Percentiles rank a stretch among this genome's conserved stretches.
phyloP scores from a whole-genome alignment of 2,797 vertebrate genomes.

The Sebastes vulpes region DNA sequence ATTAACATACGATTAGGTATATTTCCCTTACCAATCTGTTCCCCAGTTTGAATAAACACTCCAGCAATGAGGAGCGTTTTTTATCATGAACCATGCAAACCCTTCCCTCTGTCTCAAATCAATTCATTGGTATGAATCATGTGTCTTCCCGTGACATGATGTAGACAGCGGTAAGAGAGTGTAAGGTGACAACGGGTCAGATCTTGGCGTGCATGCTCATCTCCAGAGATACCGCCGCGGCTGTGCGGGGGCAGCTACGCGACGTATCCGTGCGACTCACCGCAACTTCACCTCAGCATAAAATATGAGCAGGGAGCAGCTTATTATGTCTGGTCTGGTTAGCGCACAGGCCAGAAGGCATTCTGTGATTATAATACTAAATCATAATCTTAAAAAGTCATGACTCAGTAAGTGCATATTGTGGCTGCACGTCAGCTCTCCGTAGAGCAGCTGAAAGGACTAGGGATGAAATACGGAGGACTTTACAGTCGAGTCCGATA shows the following conservation, averaged over 20 bases:
- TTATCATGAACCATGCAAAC: neutral
- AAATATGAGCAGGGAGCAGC: conserved; percentile 54
- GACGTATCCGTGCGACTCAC: conserved; percentile 10
- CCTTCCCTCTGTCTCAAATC: conserved; percentile 3
- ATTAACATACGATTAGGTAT: neutral
- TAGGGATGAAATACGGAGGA: conserved; percentile 38
- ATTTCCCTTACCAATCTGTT: neutral
- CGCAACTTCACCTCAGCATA: conserved; percentile 30
- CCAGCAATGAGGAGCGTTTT: neutral
- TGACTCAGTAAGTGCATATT: conserved; percentile 43
- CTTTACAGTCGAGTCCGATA: conserved; percentile 18
- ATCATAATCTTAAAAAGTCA: conserved; percentile 51
- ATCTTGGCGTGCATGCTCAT: conserved; percentile 41
- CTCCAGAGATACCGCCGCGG: conserved; percentile 23
- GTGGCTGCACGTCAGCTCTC: conserved; percentile 13
- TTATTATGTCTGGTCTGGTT: conserved; percentile 52
- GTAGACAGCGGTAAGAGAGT: conserved; percentile 36
- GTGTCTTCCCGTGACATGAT: conserved; percentile 22
- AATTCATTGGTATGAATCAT: conserved; percentile 39
- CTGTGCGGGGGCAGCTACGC: neutral
- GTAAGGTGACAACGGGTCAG: conserved; percentile 52
- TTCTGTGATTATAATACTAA: conserved; percentile 63
- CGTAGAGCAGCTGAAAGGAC: neutral
- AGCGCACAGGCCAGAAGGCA: conserved; percentile 45
- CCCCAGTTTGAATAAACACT: neutral